Evolutionary conservation across 1,140 invertebrate species (phyloP).

Genomic region (Listronotus bonariensis): DNA sequence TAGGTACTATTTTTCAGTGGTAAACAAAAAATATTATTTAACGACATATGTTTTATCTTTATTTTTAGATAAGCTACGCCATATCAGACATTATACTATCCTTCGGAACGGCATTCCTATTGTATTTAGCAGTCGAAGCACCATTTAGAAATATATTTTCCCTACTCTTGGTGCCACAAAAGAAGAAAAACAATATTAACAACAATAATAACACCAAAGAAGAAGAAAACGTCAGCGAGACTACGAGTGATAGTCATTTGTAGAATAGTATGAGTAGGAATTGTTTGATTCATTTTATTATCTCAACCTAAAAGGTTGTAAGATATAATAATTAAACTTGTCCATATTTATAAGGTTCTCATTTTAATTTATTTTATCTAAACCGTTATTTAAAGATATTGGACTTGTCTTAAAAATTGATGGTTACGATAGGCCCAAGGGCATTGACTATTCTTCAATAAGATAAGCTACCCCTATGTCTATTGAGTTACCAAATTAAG

Average conservation of each 20-base stretch:
- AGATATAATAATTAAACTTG: not conserved
- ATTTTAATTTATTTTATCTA: no score
- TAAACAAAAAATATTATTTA: no score
- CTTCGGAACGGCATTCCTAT: slow-evolving; percentile 51
- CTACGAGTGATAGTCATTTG: slow-evolving; percentile 41
- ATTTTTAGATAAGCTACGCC: slow-evolving; percentile 43
- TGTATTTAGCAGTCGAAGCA: slow-evolving; percentile 59
- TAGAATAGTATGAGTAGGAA: slow-evolving; percentile 6
- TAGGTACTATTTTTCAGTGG: no score
- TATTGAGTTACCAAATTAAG: no score
- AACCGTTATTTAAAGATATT: no score
- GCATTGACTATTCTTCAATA: no score
- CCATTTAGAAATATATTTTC: slow-evolving; percentile 57
- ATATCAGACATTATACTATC: slow-evolving; percentile 54
- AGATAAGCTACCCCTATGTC: no score
- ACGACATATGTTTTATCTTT: no score
- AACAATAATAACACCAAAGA: not conserved
- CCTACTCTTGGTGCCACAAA: slow-evolving; percentile 23
- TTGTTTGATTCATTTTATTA: not conserved
- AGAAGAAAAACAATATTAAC: slow-evolving; percentile 16
- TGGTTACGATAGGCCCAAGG: no score
- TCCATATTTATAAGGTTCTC: no score
- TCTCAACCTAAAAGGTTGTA: no score
- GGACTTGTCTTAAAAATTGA: no score
- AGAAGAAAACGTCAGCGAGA: slow-evolving; percentile 35